phyloP scores from a whole-genome alignment of 2,797 vertebrate genomes.

The Paratrypauchen microcephalus region DNA sequence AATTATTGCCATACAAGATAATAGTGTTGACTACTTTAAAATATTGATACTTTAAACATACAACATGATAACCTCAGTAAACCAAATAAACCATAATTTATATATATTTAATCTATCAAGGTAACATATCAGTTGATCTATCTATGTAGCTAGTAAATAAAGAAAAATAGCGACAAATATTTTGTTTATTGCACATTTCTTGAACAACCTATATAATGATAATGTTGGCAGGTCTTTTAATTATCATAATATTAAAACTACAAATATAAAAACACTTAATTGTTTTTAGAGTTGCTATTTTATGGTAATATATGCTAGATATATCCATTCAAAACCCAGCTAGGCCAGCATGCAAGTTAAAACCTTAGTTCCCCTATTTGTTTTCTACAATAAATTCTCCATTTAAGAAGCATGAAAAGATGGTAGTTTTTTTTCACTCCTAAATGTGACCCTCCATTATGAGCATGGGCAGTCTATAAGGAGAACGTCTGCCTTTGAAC shows the following conservation, averaged over 20 bases:
- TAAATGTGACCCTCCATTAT: slow-evolving; percentile 31
- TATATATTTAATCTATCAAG: too few species aligned
- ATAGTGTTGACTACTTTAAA: neutral
- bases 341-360: neutral
- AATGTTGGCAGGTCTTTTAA: too few species aligned
- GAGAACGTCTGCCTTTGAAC: slow-evolving; percentile 42
- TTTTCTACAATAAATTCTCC: slow-evolving; percentile 14
- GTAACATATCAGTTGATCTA: too few species aligned
- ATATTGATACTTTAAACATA: neutral
- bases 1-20: neutral
- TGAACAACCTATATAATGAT: too few species aligned
- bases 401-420: slow-evolving; percentile 41
- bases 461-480: slow-evolving; percentile 14
- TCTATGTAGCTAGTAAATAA: too few species aligned
- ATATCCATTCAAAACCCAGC: neutral
- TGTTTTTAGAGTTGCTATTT: too few species aligned
- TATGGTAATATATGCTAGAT: neutral
- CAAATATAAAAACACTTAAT: too few species aligned
- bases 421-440: neutral
- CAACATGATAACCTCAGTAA: neutral
- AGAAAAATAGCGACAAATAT: too few species aligned
- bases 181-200: too few species aligned
- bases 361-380: neutral
- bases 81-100: neutral
- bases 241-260: too few species aligned